These are phyloP conservation scores for Iphiclides podalirius DNA, from an alignment of 2,888 invertebrate species.

Conservation along the genomic window DNA sequence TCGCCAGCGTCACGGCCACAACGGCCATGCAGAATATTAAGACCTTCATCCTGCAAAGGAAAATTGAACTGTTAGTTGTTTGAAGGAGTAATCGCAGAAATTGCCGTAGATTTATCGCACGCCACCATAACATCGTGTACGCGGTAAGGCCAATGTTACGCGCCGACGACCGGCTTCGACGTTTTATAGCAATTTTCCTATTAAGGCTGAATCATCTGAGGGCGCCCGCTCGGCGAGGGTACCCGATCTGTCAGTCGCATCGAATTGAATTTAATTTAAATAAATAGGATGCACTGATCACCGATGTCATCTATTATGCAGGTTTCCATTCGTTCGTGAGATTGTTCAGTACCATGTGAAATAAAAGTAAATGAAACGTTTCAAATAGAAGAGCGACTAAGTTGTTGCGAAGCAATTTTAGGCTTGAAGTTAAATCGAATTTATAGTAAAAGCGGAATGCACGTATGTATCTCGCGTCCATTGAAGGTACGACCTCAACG, in stretches of 20 bases:
- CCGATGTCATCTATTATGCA: conserved; percentile 43
- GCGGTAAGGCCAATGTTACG: conserved; percentile 78
- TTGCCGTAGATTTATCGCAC: conserved; percentile 51
- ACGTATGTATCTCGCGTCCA: neutral
- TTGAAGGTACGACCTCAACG: conserved; percentile 28
- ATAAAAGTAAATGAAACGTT: no score
- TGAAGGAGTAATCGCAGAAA: conserved; percentile 40
- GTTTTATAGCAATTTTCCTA: conserved; percentile 70
- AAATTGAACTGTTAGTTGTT: conserved; percentile 56
- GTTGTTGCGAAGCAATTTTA: no score
- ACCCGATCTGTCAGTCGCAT: conserved; percentile 52
- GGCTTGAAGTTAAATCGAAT: no score
- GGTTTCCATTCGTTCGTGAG: conserved; percentile 1
- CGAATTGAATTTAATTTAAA: conserved; percentile 53
- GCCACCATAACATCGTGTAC: conserved; percentile 61
- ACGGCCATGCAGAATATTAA: conserved; percentile 81
- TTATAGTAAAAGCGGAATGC: no score
- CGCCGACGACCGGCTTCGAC: conserved; percentile 50
- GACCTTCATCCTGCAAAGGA: conserved; percentile 82
- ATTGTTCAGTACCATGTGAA: no score
- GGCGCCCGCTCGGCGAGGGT: conserved; percentile 56
- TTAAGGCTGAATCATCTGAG: conserved; percentile 69
- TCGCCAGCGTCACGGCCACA: conserved; percentile 76
- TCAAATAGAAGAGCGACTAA: no score
- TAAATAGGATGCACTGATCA: conserved; percentile 70